Conservation (phyloP, 2,888 invertebrate genomes). For the Creontiades dilutus region DNA sequence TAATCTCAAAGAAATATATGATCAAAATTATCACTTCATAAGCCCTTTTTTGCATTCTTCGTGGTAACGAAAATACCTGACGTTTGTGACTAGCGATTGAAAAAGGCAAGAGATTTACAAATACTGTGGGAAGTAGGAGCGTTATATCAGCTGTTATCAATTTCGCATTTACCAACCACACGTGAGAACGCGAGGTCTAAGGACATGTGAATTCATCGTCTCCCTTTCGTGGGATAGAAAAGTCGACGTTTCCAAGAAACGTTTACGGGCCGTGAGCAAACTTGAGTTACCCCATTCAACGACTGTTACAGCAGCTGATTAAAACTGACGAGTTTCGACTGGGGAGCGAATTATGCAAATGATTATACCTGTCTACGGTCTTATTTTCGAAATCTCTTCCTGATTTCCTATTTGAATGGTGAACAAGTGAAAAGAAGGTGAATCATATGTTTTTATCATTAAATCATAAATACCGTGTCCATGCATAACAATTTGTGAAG, state of each 20-base stretch:
- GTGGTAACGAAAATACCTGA: not conserved
- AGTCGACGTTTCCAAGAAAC: not conserved
- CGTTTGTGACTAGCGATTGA: not conserved
- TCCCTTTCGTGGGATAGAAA: constrained; percentile 12
- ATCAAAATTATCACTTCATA: too few species aligned
- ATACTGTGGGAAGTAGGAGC: constrained; percentile 2
- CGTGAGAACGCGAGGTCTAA: constrained; percentile 2
- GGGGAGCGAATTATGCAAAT: too few species aligned
- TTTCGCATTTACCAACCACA: not conserved
- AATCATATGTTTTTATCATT: too few species aligned
- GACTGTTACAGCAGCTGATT: not conserved
- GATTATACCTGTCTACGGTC: too few species aligned
- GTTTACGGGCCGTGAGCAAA: not conserved
- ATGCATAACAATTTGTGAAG: too few species aligned
- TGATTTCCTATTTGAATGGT: too few species aligned
- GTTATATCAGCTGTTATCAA: constrained; percentile 8
- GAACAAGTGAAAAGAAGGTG: too few species aligned
- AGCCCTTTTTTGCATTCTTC: too few species aligned
- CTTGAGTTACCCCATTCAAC: not conserved
- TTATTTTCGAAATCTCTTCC: too few species aligned
- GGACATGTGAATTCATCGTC: constrained; percentile 17
- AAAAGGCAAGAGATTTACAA: not conserved
- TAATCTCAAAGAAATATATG: too few species aligned
- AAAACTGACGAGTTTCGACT: not conserved
- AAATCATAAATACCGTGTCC: too few species aligned